Evolutionary conservation across 2,888 invertebrate species (phyloP).

Genomic region (Philopedon plagiatum): DNA sequence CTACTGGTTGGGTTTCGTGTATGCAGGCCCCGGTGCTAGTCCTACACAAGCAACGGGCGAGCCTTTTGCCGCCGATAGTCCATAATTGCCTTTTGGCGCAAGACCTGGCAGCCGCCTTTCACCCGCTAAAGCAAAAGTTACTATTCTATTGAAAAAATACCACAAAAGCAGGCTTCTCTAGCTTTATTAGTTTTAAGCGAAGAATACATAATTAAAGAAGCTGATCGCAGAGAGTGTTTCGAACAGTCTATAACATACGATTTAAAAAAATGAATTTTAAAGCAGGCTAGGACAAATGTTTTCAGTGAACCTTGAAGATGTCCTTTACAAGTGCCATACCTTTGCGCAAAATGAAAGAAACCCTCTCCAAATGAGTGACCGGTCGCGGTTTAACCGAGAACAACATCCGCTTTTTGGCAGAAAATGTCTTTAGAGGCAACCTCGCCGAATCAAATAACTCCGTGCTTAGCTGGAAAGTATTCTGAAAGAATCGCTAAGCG

Average conservation of each 20-base stretch:
- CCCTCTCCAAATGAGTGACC: too few species aligned
- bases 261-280: conserved; percentile 62
- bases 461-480: too few species aligned
- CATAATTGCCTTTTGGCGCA: conserved; percentile 78
- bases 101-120: conserved; percentile 68
- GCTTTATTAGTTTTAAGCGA: conserved; percentile 57
- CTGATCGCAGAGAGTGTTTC: conserved; percentile 50
- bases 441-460: too few species aligned
- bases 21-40: conserved; percentile 67
- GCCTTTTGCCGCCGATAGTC: conserved; percentile 74
- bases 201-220: conserved; percentile 54
- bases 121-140: conserved; percentile 71
- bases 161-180: conserved; percentile 51
- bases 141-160: conserved; percentile 65
- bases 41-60: conserved; percentile 72
- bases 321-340: too few species aligned
- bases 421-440: too few species aligned
- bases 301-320: too few species aligned
- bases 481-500: too few species aligned
- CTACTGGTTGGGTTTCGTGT: conserved; percentile 67
- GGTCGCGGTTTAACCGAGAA: too few species aligned
- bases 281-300: too few species aligned
- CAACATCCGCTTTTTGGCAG: too few species aligned
- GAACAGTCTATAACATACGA: conserved; percentile 56
- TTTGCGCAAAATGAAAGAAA: too few species aligned